Percentiles rank a stretch among this genome's conserved stretches.
Conservation (phyloP, 2,797 vertebrate genomes). For the Lagocephalus sceleratus region DNA sequence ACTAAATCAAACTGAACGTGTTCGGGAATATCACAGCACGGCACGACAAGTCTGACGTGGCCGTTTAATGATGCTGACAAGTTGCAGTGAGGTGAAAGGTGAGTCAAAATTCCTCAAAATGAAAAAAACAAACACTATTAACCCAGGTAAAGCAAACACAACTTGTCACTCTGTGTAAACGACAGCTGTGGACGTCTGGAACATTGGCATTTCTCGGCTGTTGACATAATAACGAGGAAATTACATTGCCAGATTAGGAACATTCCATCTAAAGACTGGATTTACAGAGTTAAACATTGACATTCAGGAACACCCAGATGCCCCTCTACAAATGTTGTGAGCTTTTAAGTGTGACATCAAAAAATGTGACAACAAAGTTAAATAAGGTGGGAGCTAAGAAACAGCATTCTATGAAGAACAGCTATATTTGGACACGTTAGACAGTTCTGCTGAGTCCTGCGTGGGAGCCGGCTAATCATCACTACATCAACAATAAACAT, state of each 20-base stretch:
- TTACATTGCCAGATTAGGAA: not conserved
- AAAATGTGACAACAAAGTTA: slow-evolving; percentile 2
- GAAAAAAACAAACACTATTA: not conserved
- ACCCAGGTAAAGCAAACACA: not conserved
- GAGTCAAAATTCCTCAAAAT: not conserved
- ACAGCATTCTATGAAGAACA: not conserved
- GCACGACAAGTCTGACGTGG: slow-evolving; percentile 1
- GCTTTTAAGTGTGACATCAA: not conserved
- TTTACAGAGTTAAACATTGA: not conserved
- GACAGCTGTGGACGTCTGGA: not conserved
- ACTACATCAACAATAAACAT: slow-evolving; percentile 65
- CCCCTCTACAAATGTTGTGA: not conserved
- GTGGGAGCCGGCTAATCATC: slow-evolving; percentile 57
- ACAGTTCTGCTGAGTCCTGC: slow-evolving; percentile 15
- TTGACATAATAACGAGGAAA: slow-evolving; percentile 1
- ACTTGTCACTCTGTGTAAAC: not conserved
- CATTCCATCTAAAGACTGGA: slow-evolving; percentile 1
- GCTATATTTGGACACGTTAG: too few species aligned
- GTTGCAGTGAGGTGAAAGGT: slow-evolving; percentile 14
- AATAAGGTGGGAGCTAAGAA: slow-evolving; percentile 2
- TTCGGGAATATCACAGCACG: slow-evolving; percentile 1
- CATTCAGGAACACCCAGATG: not conserved
- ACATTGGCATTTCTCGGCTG: slow-evolving; percentile 1
- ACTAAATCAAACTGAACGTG: not conserved
- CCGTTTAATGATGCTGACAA: slow-evolving; percentile 1